Percentiles rank a stretch among this genome's conserved stretches.
phyloP scores from a whole-genome alignment of 2,888 invertebrate genomes.

The Coelogynopora nodosa region DNA sequence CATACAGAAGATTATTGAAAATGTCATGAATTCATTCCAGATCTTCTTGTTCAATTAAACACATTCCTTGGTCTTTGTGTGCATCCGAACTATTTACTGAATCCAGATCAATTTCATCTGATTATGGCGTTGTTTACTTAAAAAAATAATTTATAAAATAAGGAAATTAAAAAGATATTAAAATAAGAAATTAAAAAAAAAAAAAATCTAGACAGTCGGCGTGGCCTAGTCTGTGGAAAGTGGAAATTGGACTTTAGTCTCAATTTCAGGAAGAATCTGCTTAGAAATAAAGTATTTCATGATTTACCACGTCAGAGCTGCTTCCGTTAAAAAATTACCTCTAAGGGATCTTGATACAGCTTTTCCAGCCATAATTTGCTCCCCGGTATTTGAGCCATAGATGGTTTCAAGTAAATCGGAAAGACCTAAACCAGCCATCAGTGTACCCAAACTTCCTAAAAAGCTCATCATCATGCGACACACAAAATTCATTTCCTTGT shows the following conservation, averaged over 20 bases:
- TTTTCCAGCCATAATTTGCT: background rate
- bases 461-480: conserved; percentile 19
- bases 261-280: background rate
- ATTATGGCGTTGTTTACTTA: too few relatives aligned
- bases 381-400: background rate
- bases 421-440: conserved; percentile 29
- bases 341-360: background rate
- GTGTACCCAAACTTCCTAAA: conserved; percentile 15
- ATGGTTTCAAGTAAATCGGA: background rate
- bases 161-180: too few relatives aligned
- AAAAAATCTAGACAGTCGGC: too few relatives aligned
- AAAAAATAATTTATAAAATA: too few relatives aligned
- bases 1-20: background rate
- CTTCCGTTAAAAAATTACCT: background rate
- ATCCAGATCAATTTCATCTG: background rate
- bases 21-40: background rate
- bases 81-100: background rate
- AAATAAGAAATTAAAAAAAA: too few relatives aligned
- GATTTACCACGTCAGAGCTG: background rate
- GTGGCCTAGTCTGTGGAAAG: too few relatives aligned
- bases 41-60: conserved; percentile 7
- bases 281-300: background rate
- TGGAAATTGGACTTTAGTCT: background rate
- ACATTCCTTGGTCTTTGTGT: background rate
- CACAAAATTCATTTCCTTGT: background rate